Conservation (phyloP, 1,140 invertebrate species). For the Anagrus nilaparvatae region DNA sequence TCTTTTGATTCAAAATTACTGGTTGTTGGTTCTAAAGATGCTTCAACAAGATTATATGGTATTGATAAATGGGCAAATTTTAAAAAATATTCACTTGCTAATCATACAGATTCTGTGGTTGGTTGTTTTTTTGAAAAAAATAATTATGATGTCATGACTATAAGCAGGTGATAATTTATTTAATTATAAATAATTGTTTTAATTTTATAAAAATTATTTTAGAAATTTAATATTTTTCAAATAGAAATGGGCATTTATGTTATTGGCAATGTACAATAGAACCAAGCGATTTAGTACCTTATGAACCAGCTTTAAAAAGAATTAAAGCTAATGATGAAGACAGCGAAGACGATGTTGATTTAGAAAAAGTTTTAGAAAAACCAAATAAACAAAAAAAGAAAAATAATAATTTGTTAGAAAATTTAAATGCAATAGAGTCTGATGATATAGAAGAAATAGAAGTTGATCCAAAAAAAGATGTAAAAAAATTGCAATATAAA, state of each 20-base stretch:
- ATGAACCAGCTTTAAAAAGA: slow-evolving; percentile 39
- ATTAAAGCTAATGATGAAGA: slow-evolving; percentile 40
- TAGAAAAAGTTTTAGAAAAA: slow-evolving; percentile 33
- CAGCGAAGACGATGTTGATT: slow-evolving; percentile 38
- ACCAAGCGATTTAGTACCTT: slow-evolving; percentile 49
- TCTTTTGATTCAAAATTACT: slow-evolving; percentile 80
- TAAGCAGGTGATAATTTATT: slow-evolving; percentile 49
- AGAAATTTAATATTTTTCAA: slow-evolving; percentile 16
- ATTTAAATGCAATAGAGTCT: neutral
- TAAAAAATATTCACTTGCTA: slow-evolving; percentile 58
- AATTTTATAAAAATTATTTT: slow-evolving; percentile 6
- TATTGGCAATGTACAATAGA: slow-evolving; percentile 81
- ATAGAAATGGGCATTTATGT: slow-evolving; percentile 57
- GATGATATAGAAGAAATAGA: slow-evolving; percentile 7
- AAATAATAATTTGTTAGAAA: slow-evolving; percentile 5
- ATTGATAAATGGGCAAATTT: slow-evolving; percentile 67
- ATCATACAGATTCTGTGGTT: slow-evolving; percentile 74
- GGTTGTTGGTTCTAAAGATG: slow-evolving; percentile 79
- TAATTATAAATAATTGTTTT: slow-evolving; percentile 2
- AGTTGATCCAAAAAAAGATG: slow-evolving; percentile 16
- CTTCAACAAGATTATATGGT: slow-evolving; percentile 69
- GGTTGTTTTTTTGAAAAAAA: slow-evolving; percentile 81
- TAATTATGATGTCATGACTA: slow-evolving; percentile 68
- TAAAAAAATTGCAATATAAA: slow-evolving; percentile 56
- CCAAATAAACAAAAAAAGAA: slow-evolving; percentile 23